Base-by-base conservation (phyloP, 1,140 invertebrate species). In the Notospermus geniculatus region DNA sequence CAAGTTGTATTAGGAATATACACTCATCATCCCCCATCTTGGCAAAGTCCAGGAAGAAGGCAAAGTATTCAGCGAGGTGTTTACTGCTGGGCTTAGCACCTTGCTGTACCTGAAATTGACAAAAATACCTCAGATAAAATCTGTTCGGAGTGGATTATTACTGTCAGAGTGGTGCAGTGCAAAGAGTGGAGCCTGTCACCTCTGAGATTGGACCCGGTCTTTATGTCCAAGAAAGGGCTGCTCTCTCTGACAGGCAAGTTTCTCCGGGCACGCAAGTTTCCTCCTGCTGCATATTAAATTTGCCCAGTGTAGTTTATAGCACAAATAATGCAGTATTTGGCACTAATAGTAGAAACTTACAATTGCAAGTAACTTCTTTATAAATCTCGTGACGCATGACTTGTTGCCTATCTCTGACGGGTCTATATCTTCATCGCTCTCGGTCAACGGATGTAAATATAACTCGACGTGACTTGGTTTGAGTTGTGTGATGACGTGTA, bases 1-100 rank as follows among this genome's bases (percentile, higher is more conserved):
- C 90, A 28, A 92, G 88, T 32, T 89, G 85, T 55, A 95, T 85
- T 62, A 97, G 82, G 79, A 95, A 95, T 71, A 90, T 84, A 25
- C 89, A 89, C 75, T 97, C 93, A 67, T 94, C 91, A 60, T 95
- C 92, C 0, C 93, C 93, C 90, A 95, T 92, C 77, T 93, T 91
- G 67, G 92, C 91, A 78, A 95, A 96, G 77, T 96, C 93, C 71
- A 92, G 90, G 56, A 97, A 81, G 71, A 96, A 88, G 15, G 88
- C 88, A 79, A 96, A 96, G 75, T 94, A 96, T 75, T 96, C 94
- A 2, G 91, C 91, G 45, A 97, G 82, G 77, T 95, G 90, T 65
- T 80, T 80, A 63, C 77, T 78, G 69, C 74, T 73, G n/a, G 76
- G 78, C n/a, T 75, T 60, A 5, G 91, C 91, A 32, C 90, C 90